Percentiles rank a stretch among this genome's conserved stretches.
These are phyloP conservation scores for Nebria brevicollis DNA, from an alignment of 2,888 invertebrate genomes.

Conservation along the genomic window DNA sequence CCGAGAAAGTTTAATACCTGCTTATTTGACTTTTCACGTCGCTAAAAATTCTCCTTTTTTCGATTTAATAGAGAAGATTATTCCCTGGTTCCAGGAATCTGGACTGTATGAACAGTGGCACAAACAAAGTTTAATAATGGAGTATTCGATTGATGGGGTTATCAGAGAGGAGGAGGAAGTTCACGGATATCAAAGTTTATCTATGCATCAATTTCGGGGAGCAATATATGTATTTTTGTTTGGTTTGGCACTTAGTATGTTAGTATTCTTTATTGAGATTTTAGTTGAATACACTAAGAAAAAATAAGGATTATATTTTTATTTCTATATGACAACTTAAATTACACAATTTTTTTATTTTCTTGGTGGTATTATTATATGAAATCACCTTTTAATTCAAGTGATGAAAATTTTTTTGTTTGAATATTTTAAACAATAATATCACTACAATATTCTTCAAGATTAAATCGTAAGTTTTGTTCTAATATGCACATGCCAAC, in stretches of 20 bases:
- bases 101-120: constrained; percentile 26
- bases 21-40: constrained; percentile 28
- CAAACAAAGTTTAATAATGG: constrained; percentile 3
- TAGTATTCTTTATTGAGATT: constrained; percentile 2
- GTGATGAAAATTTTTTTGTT: no score
- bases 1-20: constrained; percentile 12
- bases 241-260: constrained; percentile 16
- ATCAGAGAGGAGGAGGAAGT: background rate
- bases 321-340: no score
- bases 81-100: constrained; percentile 27
- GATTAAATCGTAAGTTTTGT: no score
- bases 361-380: no score
- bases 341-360: no score
- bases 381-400: no score
- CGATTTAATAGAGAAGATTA: constrained; percentile 21
- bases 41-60: constrained; percentile 30
- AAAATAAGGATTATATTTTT: background rate
- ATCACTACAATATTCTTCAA: no score
- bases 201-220: constrained; percentile 25
- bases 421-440: no score
- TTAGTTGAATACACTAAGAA: background rate
- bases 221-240: constrained; percentile 30
- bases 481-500: no score
- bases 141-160: background rate
- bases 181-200: constrained; percentile 20